Base-by-base conservation (phyloP, 1,140 invertebrate genomes). In the Drosophila orena region DNA sequence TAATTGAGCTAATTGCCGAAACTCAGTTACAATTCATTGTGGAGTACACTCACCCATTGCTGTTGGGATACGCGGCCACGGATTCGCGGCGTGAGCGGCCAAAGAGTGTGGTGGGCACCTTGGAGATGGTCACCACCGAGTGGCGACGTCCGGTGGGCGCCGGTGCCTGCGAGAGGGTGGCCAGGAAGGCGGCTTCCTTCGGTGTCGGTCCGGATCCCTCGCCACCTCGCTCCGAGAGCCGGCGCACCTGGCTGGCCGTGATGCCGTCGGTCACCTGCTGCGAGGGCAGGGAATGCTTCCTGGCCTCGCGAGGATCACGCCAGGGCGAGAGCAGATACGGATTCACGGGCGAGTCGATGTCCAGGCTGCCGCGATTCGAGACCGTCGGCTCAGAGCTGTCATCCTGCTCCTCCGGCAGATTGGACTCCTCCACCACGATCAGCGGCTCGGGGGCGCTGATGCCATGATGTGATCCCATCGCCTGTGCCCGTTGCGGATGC, bases 41-140 rank as follows among this genome's bases (percentile, higher is more conserved):
- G 12, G 0, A 12, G 2, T 30, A 30, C 8, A 71, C 77, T 72
- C 38, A 88, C 83, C 79, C 77, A 42, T 93, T 60, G 94, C 93
- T 17, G 95, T 95, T 93, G 1, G 96, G 95, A 80, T 96, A 96
- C 0, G 96, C 96, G 3, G 96, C 96, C 50, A 97, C 95, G 24
- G 96, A 97, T 93, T 97, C 96, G 6, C 96, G 94, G 1, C 96
- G 94, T 55, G 95, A 95, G 20, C 95, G 94, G 0, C 96, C 96
- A 79, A 97, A 97, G 0, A 97, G 89, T 0, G 95, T 94, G 43
- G 94, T 93, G 4, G 96, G 96, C 24, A 96, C 95, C 91, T 94
- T 95, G 0, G 96, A 96, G 70, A 97, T 97, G 55, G 96, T 97
- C 5, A 97, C 96, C 15, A 97, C 96, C 11, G 96, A 97, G 91